Evolutionary conservation across 2,797 vertebrate genomes (phyloP), one percentile per base, ranked within the genome.

Genomic region (Megalops cyprinoides): DNA sequence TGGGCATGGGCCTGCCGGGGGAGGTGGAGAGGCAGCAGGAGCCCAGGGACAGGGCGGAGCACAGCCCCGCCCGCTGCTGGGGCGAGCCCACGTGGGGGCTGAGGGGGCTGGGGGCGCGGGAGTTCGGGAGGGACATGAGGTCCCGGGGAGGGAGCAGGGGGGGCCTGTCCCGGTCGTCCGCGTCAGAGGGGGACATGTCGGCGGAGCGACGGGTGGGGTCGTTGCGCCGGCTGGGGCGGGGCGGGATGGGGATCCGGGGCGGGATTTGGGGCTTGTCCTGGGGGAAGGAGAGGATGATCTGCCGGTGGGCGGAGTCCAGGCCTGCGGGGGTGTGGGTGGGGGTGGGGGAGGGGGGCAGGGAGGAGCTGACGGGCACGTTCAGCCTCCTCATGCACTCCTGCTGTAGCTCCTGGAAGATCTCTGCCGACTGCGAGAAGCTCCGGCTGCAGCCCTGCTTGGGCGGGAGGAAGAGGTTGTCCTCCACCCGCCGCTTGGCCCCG

Each of bases 331-430:
- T 86, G 0, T 93, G 96, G 42, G 95, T 92, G 0, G 96, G 95
- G 0, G 94, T 94, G n/a, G 94, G 91, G 0, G 91, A 93, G 49
- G 94, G 91, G 0, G 91, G 90, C 0, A 90, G 90, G 18, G 94
- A 94, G 0, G 90, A 79, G 0, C 95, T 93, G 79, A 95, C 96
- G 0, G 96, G 96, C 60, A 99, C 96, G 84, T 90, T 92, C 73
- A 95, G 95, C 87, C 96, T 97, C 93, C 97, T 97, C 94, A 95
- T 95, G 85, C 95, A 98, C 89, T 99, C 98, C 88, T 96, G 94
- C 92, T 99, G 98, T 1, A 99, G 94, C 2, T 98, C 97, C 80
- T 97, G 96, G 20, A 99, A 99, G 67, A 99, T 95, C 87, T 98
- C 96, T 0, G 97, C 96, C 0, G 98, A 97, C 87, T 98, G 97